phyloP scores from a whole-genome alignment of 2,113 vertebrate genomes.

The Strix aluco region DNA sequence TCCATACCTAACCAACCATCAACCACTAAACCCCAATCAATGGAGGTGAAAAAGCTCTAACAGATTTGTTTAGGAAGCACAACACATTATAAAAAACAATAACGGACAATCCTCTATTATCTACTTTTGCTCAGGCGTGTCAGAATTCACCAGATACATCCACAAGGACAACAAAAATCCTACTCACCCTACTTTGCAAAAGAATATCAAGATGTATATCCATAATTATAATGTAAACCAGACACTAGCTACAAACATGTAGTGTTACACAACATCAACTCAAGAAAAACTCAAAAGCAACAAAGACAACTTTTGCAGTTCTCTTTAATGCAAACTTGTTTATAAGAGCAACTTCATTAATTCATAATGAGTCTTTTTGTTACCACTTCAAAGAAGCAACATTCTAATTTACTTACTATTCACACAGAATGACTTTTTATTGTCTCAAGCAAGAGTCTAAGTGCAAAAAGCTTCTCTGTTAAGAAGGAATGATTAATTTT shows the following conservation, averaged over 20 bases:
- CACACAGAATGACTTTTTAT: neutral
- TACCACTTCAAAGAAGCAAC: neutral
- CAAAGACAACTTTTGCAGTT: neutral
- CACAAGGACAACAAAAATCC: neutral
- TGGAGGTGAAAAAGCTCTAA: neutral
- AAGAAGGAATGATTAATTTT: neutral
- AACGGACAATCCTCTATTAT: neutral
- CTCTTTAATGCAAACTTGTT: neutral
- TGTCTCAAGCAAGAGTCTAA: neutral
- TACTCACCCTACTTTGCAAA: neutral
- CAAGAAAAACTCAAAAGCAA: neutral
- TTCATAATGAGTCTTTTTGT: neutral
- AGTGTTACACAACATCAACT: neutral
- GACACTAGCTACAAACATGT: neutral
- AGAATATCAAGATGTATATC: neutral
- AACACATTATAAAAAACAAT: neutral
- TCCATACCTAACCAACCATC: neutral
- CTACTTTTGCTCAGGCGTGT: neutral
- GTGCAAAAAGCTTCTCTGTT: neutral
- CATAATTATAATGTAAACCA: neutral
- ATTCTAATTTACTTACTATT: neutral
- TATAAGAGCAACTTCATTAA: slow-evolving; percentile 4
- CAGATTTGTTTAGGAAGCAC: neutral
- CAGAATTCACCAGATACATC: neutral
- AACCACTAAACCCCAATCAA: neutral